These are phyloP conservation scores for Pemphredon lugubris DNA, from an alignment of 2,888 invertebrate species.

Conservation along the genomic window DNA sequence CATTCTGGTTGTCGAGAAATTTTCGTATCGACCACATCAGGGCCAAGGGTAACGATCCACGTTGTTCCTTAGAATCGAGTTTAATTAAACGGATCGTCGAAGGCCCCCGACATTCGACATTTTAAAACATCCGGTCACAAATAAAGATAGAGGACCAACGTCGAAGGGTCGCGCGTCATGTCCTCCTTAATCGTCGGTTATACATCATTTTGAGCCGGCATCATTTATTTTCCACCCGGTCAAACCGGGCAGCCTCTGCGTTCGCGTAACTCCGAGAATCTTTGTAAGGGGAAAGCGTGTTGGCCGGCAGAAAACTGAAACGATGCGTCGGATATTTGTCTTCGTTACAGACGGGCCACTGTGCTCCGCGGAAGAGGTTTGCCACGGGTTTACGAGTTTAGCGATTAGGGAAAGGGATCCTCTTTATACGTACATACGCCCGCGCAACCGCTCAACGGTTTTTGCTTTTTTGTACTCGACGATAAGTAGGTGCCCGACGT, in stretches of 20 bases:
- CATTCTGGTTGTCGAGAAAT: too few relatives aligned
- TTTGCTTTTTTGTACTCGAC: conserved; percentile 18
- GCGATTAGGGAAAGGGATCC: conserved; percentile 25
- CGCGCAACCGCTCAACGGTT: too few relatives aligned
- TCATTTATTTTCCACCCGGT: conserved; percentile 2
- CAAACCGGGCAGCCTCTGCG: conserved; percentile 31
- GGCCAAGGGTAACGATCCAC: too few relatives aligned
- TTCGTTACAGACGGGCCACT: conserved; percentile 38
- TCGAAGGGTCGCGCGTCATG: too few relatives aligned
- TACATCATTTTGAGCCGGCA: conserved; percentile 28
- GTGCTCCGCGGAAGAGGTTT: conserved; percentile 32
- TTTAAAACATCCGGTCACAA: too few relatives aligned
- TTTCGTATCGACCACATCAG: too few relatives aligned
- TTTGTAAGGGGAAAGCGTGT: conserved; percentile 1
- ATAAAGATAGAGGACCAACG: too few relatives aligned
- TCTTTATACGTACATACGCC: conserved; percentile 3
- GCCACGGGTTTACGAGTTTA: conserved; percentile 34
- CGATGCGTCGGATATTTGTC: conserved; percentile 22
- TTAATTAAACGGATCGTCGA: too few relatives aligned
- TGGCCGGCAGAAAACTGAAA: conserved; percentile 3
- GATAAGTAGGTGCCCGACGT: conserved; percentile 38
- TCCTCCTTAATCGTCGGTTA: conserved; percentile 14
- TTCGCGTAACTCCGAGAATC: conserved; percentile 35
- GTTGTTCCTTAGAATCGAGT: too few relatives aligned
- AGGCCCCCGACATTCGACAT: too few relatives aligned